These are phyloP conservation scores for Oscheius sp. DNA, from an alignment of 2,888 invertebrate genomes.

Conservation along the genomic window DNA sequence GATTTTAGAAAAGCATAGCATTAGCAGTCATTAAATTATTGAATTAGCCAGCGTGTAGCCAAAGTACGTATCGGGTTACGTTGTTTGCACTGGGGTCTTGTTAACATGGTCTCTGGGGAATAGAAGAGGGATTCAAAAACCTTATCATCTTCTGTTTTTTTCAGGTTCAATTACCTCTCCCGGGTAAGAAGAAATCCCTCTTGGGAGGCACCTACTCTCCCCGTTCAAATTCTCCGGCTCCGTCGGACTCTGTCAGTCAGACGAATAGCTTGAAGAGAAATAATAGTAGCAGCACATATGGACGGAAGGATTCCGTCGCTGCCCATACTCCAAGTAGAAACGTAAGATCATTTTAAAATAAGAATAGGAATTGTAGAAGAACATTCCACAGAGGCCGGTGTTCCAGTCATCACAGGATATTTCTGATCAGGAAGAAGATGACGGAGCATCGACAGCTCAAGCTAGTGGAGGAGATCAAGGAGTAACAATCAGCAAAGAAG, in stretches of 20 bases:
- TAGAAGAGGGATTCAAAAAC: not conserved
- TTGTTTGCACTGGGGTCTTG: slow-evolving; percentile 3
- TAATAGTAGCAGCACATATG: slow-evolving; percentile 38
- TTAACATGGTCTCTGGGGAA: not conserved
- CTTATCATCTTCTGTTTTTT: not conserved
- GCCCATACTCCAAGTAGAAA: slow-evolving; percentile 50
- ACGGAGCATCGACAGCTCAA: slow-evolving; percentile 45
- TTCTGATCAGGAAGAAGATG: slow-evolving; percentile 61
- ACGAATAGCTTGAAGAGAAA: slow-evolving; percentile 63
- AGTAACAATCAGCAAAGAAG: slow-evolving; percentile 62
- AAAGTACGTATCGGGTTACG: slow-evolving; percentile 21
- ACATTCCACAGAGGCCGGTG: slow-evolving; percentile 3
- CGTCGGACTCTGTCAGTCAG: slow-evolving; percentile 68
- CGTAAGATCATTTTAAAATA: slow-evolving; percentile 31
- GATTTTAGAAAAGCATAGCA: slow-evolving; percentile 5
- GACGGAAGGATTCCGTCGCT: slow-evolving; percentile 44
- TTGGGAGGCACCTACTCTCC: slow-evolving; percentile 56
- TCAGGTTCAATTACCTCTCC: slow-evolving; percentile 7
- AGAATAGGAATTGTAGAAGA: not conserved
- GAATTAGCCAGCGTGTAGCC: slow-evolving; percentile 13
- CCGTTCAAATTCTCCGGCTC: slow-evolving; percentile 68
- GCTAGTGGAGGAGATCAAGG: slow-evolving; percentile 37
- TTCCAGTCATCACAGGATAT: slow-evolving; percentile 64
- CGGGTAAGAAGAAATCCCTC: slow-evolving; percentile 49
- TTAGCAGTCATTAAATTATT: slow-evolving; percentile 27